These are phyloP conservation scores for Hesperia comma DNA, from an alignment of 2,888 invertebrate species.

Conservation along the genomic window DNA sequence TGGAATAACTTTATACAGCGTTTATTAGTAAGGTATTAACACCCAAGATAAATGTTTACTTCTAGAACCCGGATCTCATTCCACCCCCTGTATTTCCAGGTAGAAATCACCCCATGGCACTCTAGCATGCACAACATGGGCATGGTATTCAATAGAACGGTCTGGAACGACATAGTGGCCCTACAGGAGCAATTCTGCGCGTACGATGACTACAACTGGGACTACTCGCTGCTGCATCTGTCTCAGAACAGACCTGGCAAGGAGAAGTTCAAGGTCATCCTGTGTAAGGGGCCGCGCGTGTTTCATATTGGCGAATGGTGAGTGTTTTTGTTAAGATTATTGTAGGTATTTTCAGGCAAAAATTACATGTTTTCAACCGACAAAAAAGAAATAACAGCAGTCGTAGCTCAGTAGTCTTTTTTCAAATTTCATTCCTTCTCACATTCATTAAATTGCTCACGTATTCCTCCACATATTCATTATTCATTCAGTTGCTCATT, in stretches of 20 bases:
- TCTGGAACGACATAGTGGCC: slow-evolving; percentile 92
- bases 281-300: slow-evolving; percentile 96
- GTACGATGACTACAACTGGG: slow-evolving; percentile 99
- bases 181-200: slow-evolving; percentile 95
- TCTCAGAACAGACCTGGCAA: slow-evolving; percentile 91
- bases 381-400: no score
- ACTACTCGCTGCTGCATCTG: slow-evolving; percentile 97
- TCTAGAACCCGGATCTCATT: no score
- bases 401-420: no score
- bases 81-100: slow-evolving; percentile 79
- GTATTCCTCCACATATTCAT: no score
- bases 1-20: no score
- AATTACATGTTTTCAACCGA: no score
- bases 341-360: no score
- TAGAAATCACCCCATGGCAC: slow-evolving; percentile 96
- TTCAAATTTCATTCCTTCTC: background rate
- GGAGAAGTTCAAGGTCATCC: slow-evolving; percentile 92
- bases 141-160: slow-evolving; percentile 95
- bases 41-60: no score
- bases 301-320: slow-evolving; percentile 99
- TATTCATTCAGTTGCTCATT: no score
- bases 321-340: no score
- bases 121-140: slow-evolving; percentile 99
- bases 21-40: no score
- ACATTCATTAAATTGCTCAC: no score